These are phyloP conservation scores for Propithecus deckenii DNA, from an alignment of 2,797 vertebrate species.

Conservation along the genomic window DNA sequence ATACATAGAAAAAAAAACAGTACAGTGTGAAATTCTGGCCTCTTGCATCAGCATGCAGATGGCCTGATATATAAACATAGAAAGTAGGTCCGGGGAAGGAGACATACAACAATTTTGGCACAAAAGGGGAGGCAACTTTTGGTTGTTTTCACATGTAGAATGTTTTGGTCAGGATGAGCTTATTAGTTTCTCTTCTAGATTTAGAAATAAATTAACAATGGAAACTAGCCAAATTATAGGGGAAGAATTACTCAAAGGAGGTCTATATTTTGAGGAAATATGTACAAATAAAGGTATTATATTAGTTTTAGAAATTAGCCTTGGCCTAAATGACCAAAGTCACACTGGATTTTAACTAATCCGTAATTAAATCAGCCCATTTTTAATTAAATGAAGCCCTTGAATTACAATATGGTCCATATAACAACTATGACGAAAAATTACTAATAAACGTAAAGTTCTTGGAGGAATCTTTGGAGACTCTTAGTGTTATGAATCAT, in stretches of 20 bases:
- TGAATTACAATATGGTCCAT: not conserved
- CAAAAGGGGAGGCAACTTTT: not conserved
- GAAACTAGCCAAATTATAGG: not conserved
- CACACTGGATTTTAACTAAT: not conserved
- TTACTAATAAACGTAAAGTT: constrained; percentile 28
- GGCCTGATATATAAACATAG: not conserved
- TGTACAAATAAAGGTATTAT: not conserved
- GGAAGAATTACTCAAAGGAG: not conserved
- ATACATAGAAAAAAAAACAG: constrained; percentile 47
- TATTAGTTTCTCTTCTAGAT: not conserved
- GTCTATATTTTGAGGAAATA: constrained; percentile 18
- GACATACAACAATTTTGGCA: not conserved
- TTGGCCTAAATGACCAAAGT: constrained; percentile 23
- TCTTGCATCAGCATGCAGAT: not conserved
- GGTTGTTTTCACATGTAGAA: not conserved
- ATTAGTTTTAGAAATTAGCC: constrained; percentile 20
- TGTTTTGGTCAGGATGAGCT: not conserved
- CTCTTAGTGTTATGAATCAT: not conserved
- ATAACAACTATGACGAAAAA: not conserved
- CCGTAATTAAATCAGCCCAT: not conserved
- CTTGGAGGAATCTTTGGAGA: not conserved
- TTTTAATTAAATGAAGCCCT: constrained; percentile 12
- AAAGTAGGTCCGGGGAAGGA: not conserved
- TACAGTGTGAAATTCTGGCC: not conserved
- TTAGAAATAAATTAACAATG: constrained; percentile 27